Percentiles rank a stretch among this genome's conserved stretches.
Conservation (phyloP, 2,113 vertebrate species). For the Planiliza haematocheilus region DNA sequence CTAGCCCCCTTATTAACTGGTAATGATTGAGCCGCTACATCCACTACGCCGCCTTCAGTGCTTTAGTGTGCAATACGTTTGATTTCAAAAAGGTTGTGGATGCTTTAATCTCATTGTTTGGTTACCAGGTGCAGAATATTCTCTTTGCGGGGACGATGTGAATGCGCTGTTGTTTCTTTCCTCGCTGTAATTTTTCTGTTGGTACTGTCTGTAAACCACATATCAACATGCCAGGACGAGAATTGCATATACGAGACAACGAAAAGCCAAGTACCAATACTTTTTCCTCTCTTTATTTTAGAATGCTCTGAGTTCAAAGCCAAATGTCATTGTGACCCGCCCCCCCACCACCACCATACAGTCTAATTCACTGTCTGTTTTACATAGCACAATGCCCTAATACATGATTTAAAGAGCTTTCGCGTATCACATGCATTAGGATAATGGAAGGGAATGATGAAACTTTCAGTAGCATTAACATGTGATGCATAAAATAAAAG, state of each 20-base stretch:
- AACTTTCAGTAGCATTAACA: constrained; percentile 85
- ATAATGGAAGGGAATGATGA: constrained; percentile 81
- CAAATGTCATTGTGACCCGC: constrained; percentile 50
- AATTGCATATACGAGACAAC: not conserved
- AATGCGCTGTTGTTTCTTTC: constrained; percentile 19
- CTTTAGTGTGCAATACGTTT: constrained; percentile 49
- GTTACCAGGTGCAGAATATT: constrained; percentile 47
- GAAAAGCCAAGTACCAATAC: not conserved
- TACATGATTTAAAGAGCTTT: constrained; percentile 84
- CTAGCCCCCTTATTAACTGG: constrained; percentile 90
- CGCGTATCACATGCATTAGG: constrained; percentile 77
- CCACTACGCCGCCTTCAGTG: constrained; percentile 85
- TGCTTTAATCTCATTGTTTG: constrained; percentile 65
- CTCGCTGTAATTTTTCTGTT: not conserved
- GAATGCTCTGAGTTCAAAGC: constrained; percentile 50
- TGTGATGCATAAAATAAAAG: constrained; percentile 82
- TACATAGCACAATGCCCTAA: constrained; percentile 80
- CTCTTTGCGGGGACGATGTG: not conserved
- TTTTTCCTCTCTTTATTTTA: not conserved
- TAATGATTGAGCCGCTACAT: constrained; percentile 93
- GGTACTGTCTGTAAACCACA: not conserved
- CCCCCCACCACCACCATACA: constrained; percentile 57
- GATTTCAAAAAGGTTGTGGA: constrained; percentile 54
- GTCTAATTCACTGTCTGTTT: constrained; percentile 72
- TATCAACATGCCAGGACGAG: not conserved